A percentile compares a stretch with the other conserved stretches of the same genome.
phyloP scores from a whole-genome alignment of 92 coral and sea anemone genomes.

The Phymanthus crucifer region DNA sequence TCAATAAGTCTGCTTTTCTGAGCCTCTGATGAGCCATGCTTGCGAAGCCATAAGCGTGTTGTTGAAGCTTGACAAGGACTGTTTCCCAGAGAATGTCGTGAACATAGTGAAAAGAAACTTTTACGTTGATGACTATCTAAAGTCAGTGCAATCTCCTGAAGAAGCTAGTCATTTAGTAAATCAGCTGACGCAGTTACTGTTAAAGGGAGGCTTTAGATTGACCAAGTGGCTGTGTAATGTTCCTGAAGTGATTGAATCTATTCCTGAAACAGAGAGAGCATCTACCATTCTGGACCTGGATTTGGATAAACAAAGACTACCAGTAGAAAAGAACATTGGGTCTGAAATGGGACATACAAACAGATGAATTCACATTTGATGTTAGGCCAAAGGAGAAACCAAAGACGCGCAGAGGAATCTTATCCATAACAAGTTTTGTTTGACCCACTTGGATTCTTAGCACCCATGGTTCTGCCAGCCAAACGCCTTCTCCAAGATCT shows the following conservation, averaged over 20 bases:
- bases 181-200: background rate
- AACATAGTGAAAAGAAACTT: constrained; percentile 10
- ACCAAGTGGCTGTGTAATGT: background rate
- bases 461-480: constrained; percentile 4
- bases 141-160: background rate
- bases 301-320: background rate
- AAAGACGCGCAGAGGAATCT: constrained; percentile 4
- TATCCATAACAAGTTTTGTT: constrained; percentile 2
- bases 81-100: background rate
- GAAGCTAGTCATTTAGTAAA: background rate
- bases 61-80: background rate
- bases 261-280: constrained; percentile 17
- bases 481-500: constrained; percentile 14
- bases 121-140: constrained; percentile 10
- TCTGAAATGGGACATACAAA: background rate
- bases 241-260: background rate
- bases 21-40: too few species aligned
- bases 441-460: constrained; percentile 22
- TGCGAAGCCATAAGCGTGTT: too few species aligned
- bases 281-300: background rate
- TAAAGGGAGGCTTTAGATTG: constrained; percentile 1
- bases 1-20: too few species aligned
- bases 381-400: constrained; percentile 2
- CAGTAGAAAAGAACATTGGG: constrained; percentile 14
- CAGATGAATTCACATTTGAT: background rate